Evolutionary conservation across 2,888 invertebrate genomes (phyloP), one percentile per base, ranked within the genome.

Genomic region (Nasonovia ribisnigri): DNA sequence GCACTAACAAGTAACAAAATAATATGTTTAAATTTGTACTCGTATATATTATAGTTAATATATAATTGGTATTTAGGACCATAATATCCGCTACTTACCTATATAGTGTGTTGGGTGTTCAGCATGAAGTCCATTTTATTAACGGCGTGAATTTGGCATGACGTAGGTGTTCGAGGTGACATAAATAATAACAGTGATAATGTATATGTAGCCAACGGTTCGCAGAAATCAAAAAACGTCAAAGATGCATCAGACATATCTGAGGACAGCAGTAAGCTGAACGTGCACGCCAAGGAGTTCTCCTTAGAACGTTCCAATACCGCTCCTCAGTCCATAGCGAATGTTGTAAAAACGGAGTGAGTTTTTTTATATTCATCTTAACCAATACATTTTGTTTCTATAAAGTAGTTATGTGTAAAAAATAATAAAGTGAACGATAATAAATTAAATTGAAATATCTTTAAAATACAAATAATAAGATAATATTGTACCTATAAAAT

Each of bases 261-360:
- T 93, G 95, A 95, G 36, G 95, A 95, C 95, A 95, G 93, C 94
- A 96, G 95, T 95, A 97, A 97, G 96, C 96, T 98, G 95, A 98
- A 98, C 96, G 98, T 98, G 95, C 97, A 98, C 96, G 98, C 98
- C 94, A 98, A 98, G 96, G 98, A 98, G 96, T 98, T 98, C 96
- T 97, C 97, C 95, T 98, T 98, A 97, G 97, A 93, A 90, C 93
- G 96, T 96, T 51, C 86, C 48, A 89, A 84, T 46, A 57, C 51
- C 20, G 87, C 87, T 29, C 87, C 92, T 87, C 67, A 94, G 42
- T 93, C 93, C 4, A 84, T 92, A 46, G 51, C 67, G 36, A 93
- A 67, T 29, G 48, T 42, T 51, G 48, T n/a, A 10, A 94, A 89
- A 48, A 86, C 51, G 8, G 90, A 94, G 90, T 92, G 24, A 94